phyloP scores from a whole-genome alignment of 1,140 invertebrate genomes.

The Cotesia glomerata region DNA sequence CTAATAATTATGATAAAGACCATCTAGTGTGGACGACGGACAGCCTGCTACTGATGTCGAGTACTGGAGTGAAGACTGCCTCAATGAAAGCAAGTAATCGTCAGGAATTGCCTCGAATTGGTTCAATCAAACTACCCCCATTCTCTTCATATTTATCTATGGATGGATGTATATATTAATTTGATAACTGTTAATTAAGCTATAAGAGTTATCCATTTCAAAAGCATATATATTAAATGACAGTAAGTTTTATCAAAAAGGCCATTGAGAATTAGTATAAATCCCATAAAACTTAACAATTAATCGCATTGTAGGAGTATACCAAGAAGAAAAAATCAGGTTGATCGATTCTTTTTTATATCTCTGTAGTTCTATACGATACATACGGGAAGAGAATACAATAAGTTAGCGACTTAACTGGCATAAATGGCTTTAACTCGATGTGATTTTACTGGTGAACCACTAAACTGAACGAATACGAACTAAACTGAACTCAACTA shows the following conservation, averaged over 20 bases:
- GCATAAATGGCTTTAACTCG: conserved; percentile 62
- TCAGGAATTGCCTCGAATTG: conserved; percentile 66
- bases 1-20: background rate
- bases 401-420: conserved; percentile 58
- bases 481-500: conserved; percentile 65
- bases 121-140: conserved; percentile 65
- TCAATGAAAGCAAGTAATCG: conserved; percentile 64
- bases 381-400: conserved; percentile 33
- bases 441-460: conserved; percentile 62
- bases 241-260: background rate
- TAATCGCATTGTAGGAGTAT: background rate
- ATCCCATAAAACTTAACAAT: background rate
- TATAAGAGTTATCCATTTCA: conserved; percentile 3
- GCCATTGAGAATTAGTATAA: background rate
- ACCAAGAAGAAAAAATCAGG: background rate
- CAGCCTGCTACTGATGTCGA: conserved; percentile 56
- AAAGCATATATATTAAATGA: background rate
- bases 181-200: conserved; percentile 57
- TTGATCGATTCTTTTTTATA: background rate
- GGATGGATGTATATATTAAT: conserved; percentile 62
- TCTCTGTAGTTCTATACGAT: background rate
- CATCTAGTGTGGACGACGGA: conserved; percentile 38
- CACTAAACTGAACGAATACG: conserved; percentile 63
- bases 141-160: conserved; percentile 57
- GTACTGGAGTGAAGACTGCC: conserved; percentile 53